Evolutionary conservation across 2,888 invertebrate genomes (phyloP), one percentile per base, ranked within the genome.

Genomic region (Microctonus brassicae): DNA sequence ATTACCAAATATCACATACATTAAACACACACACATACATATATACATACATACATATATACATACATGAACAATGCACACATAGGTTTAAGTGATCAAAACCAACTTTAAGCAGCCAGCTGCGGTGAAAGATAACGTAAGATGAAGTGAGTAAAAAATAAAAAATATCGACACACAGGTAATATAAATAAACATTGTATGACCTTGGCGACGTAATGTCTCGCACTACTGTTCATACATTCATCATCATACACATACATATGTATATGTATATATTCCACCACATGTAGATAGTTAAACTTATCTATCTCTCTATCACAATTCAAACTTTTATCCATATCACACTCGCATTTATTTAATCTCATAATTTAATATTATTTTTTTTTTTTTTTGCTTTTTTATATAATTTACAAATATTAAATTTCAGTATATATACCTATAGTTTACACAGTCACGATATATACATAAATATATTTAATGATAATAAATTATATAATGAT

Each of bases 121-220:
- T 9, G 47, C 17, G 17, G 34, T 34, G 34, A 33, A 60, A 34
- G 58, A 60, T 60, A 36, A 60, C 11, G 22, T 20, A 20, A 20
- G 20, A 20, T 20, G 34, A 20, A 60, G 47, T 11, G 22, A 34
- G 34, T 17, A 17, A 47, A 47, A 47, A 20, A 47, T 7, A 17
- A 42, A 42, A 13, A 42, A 42, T n/a, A 42, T 47, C 17, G 47
- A 47, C 47, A 17, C 20, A 47, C 22, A 60, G 60, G 20, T 60
- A 34, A 60, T n/a, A 22, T 60, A 22, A 34, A 22, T 60, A 60
- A 33, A 33, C 34, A 34, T 60, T 33, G 60, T 60, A 34, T 60
- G 60, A 34, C 60, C 60, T 60, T 60, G 34, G 34, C 60, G 60
- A 20, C 34, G 22, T 22, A 60, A 34, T 33, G 60, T 60, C 60